Conservation (phyloP, 2,113 vertebrate species). For the Pholis gunnellus region DNA sequence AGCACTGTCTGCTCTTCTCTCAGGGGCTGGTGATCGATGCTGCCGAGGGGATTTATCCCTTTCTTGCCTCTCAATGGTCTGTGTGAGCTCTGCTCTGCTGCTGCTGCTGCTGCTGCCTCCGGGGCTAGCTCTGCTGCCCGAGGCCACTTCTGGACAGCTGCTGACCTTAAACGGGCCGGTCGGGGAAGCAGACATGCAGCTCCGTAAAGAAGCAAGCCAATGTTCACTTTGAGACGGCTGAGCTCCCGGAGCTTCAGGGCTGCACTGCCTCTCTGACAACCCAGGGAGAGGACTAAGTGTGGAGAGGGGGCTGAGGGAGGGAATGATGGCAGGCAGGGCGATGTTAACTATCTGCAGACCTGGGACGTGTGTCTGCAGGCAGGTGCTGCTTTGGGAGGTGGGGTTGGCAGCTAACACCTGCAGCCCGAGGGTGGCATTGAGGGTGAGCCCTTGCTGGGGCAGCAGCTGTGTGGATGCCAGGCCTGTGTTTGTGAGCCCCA, state of each 20-base stretch:
- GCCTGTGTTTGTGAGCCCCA: slow-evolving; percentile 88
- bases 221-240: slow-evolving; percentile 50
- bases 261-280: slow-evolving; percentile 64
- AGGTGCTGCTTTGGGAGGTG: slow-evolving; percentile 82
- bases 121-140: slow-evolving; percentile 32
- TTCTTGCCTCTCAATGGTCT: slow-evolving; percentile 42
- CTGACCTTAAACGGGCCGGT: slow-evolving; percentile 41
- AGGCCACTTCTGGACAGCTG: slow-evolving; percentile 42
- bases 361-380: slow-evolving; percentile 86
- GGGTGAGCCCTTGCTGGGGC: slow-evolving; percentile 88
- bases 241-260: slow-evolving; percentile 63
- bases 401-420: slow-evolving; percentile 90
- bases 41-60: slow-evolving; percentile 41
- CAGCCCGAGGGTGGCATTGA: slow-evolving; percentile 90
- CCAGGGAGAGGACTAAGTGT: slow-evolving; percentile 76
- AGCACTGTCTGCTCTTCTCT: slow-evolving; percentile 32
- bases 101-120: background rate
- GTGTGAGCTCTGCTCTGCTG: slow-evolving; percentile 21
- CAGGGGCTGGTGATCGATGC: slow-evolving; percentile 29
- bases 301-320: slow-evolving; percentile 85
- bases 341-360: slow-evolving; percentile 96
- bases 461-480: slow-evolving; percentile 83
- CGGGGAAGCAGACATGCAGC: slow-evolving; percentile 30
- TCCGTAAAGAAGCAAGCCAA: slow-evolving; percentile 16
- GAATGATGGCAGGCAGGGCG: slow-evolving; percentile 90